These are phyloP conservation scores for Amphimallon solstitiale DNA, from an alignment of 2,888 invertebrate species.

Conservation along the genomic window DNA sequence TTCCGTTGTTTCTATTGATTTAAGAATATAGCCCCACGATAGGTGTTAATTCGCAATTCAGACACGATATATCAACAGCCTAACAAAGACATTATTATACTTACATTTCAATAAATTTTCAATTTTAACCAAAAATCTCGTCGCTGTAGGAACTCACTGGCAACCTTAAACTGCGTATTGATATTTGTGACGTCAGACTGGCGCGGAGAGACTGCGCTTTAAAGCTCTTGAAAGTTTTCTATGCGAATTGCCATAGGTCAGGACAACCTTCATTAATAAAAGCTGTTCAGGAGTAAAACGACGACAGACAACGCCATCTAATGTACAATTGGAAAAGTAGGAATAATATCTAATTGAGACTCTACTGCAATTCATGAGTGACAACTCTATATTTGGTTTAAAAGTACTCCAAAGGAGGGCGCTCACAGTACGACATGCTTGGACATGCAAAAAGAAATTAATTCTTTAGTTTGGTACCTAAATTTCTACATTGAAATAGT, in stretches of 20 bases:
- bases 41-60: no score
- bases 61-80: neutral
- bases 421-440: no score
- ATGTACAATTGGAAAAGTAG: neutral
- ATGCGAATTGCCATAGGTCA: constrained; percentile 56
- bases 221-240: constrained; percentile 15
- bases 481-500: no score
- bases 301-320: neutral
- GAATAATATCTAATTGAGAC: neutral
- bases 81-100: constrained; percentile 41
- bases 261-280: constrained; percentile 38
- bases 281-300: constrained; percentile 5
- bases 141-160: constrained; percentile 47
- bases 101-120: constrained; percentile 53
- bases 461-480: no score
- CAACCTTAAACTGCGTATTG: constrained; percentile 54
- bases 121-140: constrained; percentile 52
- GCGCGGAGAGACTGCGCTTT: constrained; percentile 56
- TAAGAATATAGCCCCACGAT: no score
- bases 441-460: no score
- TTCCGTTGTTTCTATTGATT: no score
- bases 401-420: no score
- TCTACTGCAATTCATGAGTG: no score
- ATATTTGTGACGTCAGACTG: constrained; percentile 62
- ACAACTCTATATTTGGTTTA: no score